These are phyloP conservation scores for Abramis brama DNA, from an alignment of 2,113 vertebrate species.

Conservation along the genomic window DNA sequence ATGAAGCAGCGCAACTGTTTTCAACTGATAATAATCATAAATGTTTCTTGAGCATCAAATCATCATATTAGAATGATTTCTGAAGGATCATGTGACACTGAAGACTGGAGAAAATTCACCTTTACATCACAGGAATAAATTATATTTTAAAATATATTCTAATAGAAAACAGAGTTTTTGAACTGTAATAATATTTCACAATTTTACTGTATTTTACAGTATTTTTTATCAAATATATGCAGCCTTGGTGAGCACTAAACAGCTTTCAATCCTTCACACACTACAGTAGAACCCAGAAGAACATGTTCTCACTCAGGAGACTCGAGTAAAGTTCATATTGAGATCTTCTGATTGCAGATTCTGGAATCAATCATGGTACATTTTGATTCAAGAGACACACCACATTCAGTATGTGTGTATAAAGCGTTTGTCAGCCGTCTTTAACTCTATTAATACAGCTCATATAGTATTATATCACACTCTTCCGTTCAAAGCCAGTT, in stretches of 20 bases:
- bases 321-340: neutral
- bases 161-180: neutral
- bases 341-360: neutral
- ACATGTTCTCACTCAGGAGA: neutral
- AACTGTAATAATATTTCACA: neutral
- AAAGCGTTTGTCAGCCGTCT: slow-evolving; percentile 69
- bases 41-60: neutral
- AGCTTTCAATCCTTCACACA: neutral
- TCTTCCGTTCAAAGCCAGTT: slow-evolving; percentile 73
- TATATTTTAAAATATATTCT: fast-evolving
- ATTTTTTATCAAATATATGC: neutral
- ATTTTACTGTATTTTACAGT: neutral
- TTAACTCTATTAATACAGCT: slow-evolving; percentile 76
- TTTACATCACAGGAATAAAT: neutral
- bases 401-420: neutral
- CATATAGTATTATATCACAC: slow-evolving; percentile 70
- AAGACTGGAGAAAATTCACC: neutral
- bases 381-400: neutral
- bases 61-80: neutral
- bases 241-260: neutral
- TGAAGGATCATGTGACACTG: neutral
- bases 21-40: neutral
- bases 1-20: neutral
- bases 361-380: neutral
- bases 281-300: neutral